phyloP scores from a whole-genome alignment of 2,888 invertebrate genomes.

The Melanostoma scalare region DNA sequence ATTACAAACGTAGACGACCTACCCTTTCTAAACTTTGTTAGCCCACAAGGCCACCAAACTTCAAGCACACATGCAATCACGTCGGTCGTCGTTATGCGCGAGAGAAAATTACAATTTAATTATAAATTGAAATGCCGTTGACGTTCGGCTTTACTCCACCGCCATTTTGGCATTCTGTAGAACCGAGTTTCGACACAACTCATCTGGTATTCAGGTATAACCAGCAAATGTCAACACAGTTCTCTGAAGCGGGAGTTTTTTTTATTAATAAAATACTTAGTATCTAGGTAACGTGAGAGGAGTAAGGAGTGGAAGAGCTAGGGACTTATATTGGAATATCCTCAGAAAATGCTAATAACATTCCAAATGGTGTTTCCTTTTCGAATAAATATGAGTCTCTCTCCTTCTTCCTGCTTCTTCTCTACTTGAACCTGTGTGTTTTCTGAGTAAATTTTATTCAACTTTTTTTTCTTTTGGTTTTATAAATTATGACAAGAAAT shows the following conservation, averaged over 20 bases:
- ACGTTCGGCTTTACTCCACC: conserved; percentile 15
- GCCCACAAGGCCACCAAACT: background rate
- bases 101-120: conserved; percentile 70
- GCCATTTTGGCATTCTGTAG: conserved; percentile 14
- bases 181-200: conserved; percentile 51
- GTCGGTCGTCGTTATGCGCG: conserved; percentile 29
- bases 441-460: background rate
- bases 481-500: conserved; percentile 58
- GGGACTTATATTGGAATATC: conserved; percentile 44
- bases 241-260: conserved; percentile 13
- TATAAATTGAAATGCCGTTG: conserved; percentile 64
- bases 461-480: background rate
- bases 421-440: background rate
- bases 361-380: conserved; percentile 61
- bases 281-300: background rate
- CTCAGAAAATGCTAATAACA: conserved; percentile 57
- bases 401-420: background rate
- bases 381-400: conserved; percentile 50
- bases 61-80: conserved; percentile 49
- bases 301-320: conserved; percentile 1
- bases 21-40: conserved; percentile 4
- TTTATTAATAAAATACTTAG: conserved; percentile 29
- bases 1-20: conserved; percentile 23
- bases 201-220: conserved; percentile 32
- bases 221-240: conserved; percentile 3